Base-by-base conservation (phyloP, 2,113 vertebrate species). In the Mesoclemmys tuberculata region DNA sequence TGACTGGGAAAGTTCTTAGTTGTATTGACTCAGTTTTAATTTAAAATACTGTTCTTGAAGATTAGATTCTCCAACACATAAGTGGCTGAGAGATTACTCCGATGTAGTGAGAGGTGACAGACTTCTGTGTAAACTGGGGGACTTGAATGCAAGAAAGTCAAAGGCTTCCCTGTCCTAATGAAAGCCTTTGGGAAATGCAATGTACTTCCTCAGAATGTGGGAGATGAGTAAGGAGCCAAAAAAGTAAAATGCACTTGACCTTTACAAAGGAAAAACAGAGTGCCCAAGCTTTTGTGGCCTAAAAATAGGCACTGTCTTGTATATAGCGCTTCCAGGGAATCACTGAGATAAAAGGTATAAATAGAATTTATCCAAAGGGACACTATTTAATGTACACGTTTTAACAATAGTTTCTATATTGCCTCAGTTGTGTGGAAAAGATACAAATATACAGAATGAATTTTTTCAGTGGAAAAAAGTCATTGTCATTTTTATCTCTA, bases 31-130 rank as follows among this genome's bases (percentile, higher is more conserved):
- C 5, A 0, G 11, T 80, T 87, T 95, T 91, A 95, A 77, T 89
- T 95, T 90, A 85, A 95, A 95, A 68, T 58, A 80, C 22, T 68
- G 16, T 84, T 94, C 35, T 27, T 31, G 0, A 0, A 38, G 51
- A 94, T 89, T 52, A 85, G 46, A 35, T 80, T 61, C 18, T 89
- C 84, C 82, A 92, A 93, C 90, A 90, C n/a, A 96, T 94, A 93
- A 92, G 24, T 48, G 1, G 2, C 16, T 4, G 29, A 96, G 75
- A 82, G 29, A 21, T 3, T 95, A 16, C 1, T 6, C 31, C 91
- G 26, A 52, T 56, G 35, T 4, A n/a, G 41, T 13, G 52, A 93
- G 79, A 90, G 0, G 0, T 54, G 44, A 77, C 74, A 14, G 1
- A 2, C 41, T 82, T 83, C 8, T 6, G 80, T 82, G 10, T 58